Conservation (phyloP, 35 echinoderm and acorn worm genomes). For the Acanthaster planci region DNA sequence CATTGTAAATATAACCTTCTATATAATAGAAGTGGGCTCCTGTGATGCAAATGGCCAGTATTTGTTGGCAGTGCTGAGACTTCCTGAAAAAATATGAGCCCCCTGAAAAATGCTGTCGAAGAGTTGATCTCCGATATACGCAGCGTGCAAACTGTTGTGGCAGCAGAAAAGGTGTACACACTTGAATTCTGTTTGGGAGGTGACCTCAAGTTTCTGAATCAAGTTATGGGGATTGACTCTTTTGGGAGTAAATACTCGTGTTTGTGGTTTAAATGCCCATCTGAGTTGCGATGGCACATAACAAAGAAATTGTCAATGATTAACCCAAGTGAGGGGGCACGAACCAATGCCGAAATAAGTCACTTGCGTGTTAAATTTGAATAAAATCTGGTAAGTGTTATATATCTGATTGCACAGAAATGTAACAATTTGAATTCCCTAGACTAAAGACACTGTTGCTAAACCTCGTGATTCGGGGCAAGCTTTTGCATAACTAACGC, state of each 20-base stretch:
- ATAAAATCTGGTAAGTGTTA: too few relatives aligned
- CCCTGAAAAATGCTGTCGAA: not conserved
- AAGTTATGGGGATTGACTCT: constrained; percentile 49
- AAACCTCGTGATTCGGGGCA: too few relatives aligned
- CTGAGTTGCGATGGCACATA: constrained; percentile 9
- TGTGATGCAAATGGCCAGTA: not conserved
- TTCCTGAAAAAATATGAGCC: constrained; percentile 36
- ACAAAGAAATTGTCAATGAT: constrained; percentile 41
- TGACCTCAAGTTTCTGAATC: constrained; percentile 57
- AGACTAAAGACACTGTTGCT: too few relatives aligned
- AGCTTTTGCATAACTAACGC: too few relatives aligned
- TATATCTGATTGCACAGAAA: too few relatives aligned
- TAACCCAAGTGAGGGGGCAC: constrained; percentile 9
- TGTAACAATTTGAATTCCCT: too few relatives aligned
- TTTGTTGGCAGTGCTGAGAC: not conserved
- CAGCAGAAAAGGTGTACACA: constrained; percentile 1
- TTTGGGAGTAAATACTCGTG: constrained; percentile 48
- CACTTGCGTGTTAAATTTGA: too few relatives aligned
- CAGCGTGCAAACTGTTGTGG: not conserved
- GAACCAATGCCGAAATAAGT: constrained; percentile 34
- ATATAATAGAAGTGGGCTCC: not conserved
- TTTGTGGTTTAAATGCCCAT: constrained; percentile 55
- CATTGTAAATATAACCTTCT: constrained; percentile 22
- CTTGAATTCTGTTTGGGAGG: constrained; percentile 34
- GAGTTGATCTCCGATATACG: not conserved